Percentiles rank a stretch among this genome's conserved stretches.
Conservation (phyloP, 1,140 invertebrate genomes). For the Akabosia matsudoensis region DNA sequence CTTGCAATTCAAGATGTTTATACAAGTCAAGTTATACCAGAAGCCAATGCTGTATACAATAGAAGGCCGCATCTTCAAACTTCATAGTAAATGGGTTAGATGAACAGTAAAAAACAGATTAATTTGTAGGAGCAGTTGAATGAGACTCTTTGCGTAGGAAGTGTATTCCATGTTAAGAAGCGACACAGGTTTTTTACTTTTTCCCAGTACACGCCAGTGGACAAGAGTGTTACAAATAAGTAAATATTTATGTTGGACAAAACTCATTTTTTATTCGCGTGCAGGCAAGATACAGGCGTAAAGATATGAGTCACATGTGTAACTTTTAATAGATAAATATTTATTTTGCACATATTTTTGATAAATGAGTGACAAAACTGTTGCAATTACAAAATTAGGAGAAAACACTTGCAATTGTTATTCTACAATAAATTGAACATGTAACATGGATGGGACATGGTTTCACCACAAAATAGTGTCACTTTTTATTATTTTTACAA, state of each 20-base stretch:
- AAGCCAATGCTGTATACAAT: constrained; percentile 42
- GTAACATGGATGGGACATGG: not conserved
- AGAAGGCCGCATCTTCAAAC: not conserved
- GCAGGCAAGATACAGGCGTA: too few species aligned
- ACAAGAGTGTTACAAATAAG: too few species aligned
- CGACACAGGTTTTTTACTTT: not conserved
- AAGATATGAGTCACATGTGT: too few species aligned
- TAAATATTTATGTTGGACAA: constrained; percentile 4
- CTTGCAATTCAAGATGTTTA: constrained; percentile 45
- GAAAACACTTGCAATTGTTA: constrained; percentile 13
- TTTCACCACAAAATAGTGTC: too few species aligned
- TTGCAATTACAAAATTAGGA: not conserved
- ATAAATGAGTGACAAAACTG: not conserved
- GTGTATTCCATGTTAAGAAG: not conserved
- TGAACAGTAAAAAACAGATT: not conserved
- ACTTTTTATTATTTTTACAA: constrained; percentile 23
- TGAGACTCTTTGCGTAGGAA: not conserved
- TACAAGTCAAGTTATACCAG: constrained; percentile 42
- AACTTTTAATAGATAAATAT: not conserved
- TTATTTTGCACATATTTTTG: not conserved
- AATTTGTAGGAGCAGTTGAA: not conserved
- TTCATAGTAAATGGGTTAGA: too few species aligned
- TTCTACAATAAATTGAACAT: constrained; percentile 8
- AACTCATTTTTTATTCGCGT: too few species aligned
- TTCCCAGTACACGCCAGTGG: too few species aligned